phyloP scores from a whole-genome alignment of 2,113 vertebrate species.

The Cyanistes caeruleus region DNA sequence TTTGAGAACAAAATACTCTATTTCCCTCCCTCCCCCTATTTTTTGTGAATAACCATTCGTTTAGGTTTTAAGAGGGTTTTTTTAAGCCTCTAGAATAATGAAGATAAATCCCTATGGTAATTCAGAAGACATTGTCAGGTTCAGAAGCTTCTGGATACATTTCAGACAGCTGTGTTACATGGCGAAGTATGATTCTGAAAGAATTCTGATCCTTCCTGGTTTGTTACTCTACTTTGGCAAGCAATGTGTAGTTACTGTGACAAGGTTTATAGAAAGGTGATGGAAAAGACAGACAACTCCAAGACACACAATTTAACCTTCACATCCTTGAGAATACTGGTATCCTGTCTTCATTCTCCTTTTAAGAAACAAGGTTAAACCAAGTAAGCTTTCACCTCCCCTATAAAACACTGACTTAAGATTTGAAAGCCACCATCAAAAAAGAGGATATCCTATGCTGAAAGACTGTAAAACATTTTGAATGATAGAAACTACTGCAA shows the following conservation, averaged over 20 bases:
- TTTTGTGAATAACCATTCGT: background rate
- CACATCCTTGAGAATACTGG: background rate
- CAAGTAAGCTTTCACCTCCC: background rate
- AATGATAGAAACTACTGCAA: background rate
- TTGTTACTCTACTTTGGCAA: background rate
- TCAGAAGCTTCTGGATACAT: background rate
- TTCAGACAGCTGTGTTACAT: background rate
- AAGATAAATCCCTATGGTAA: background rate
- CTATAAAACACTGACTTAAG: background rate
- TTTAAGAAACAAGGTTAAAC: background rate
- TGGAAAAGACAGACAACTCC: background rate
- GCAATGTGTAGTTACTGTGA: background rate
- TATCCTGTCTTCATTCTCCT: background rate
- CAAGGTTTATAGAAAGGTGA: background rate
- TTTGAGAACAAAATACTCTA: background rate
- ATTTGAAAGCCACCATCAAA: background rate
- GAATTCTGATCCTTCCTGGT: background rate
- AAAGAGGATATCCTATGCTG: background rate
- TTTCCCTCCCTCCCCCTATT: accelerated
- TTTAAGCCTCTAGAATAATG: background rate
- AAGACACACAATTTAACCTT: background rate
- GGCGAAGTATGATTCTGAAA: background rate
- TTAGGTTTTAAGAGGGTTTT: background rate
- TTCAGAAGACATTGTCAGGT: background rate
- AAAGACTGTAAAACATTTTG: background rate